Conservation (phyloP, 2,888 invertebrate species). For the Lacanobia oleracea region DNA sequence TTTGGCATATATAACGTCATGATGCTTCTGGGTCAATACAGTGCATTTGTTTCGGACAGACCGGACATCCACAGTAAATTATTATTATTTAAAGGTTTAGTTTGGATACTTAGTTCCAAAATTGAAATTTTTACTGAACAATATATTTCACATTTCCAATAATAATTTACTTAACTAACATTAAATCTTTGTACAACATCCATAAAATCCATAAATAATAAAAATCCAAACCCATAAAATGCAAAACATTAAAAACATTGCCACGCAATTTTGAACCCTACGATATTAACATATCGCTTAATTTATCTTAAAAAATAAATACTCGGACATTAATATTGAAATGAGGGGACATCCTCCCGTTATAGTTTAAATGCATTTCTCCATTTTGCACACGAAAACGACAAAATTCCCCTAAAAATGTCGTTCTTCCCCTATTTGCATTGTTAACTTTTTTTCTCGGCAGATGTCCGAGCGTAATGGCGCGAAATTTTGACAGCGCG, state of each 20-base stretch:
- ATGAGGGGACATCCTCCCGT: constrained; percentile 83
- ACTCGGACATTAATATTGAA: constrained; percentile 85
- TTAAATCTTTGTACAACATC: constrained; percentile 56
- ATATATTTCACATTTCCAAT: constrained; percentile 53
- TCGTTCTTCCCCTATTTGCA: constrained; percentile 88
- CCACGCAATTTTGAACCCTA: constrained; percentile 68
- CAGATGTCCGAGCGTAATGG: constrained; percentile 89
- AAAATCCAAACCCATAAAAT: constrained; percentile 75
- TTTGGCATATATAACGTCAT: too few species aligned
- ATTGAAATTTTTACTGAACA: constrained; percentile 7
- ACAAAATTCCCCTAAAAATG: constrained; percentile 88
- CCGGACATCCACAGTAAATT: background rate
- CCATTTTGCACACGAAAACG: constrained; percentile 85
- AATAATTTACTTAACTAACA: constrained; percentile 69
- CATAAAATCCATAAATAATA: constrained; percentile 77
- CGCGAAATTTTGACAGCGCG: constrained; percentile 90
- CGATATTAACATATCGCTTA: constrained; percentile 42
- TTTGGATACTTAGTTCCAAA: background rate
- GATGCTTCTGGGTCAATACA: background rate
- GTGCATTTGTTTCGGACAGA: background rate
- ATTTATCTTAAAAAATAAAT: constrained; percentile 60
- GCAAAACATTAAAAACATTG: constrained; percentile 69
- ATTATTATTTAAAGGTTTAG: background rate
- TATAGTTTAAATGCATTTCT: constrained; percentile 89
- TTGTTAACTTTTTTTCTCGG: constrained; percentile 86